A percentile compares a stretch with the other conserved stretches of the same genome.
Conservation (phyloP, 2,888 invertebrate genomes). For the Hypercompe scribonia region DNA sequence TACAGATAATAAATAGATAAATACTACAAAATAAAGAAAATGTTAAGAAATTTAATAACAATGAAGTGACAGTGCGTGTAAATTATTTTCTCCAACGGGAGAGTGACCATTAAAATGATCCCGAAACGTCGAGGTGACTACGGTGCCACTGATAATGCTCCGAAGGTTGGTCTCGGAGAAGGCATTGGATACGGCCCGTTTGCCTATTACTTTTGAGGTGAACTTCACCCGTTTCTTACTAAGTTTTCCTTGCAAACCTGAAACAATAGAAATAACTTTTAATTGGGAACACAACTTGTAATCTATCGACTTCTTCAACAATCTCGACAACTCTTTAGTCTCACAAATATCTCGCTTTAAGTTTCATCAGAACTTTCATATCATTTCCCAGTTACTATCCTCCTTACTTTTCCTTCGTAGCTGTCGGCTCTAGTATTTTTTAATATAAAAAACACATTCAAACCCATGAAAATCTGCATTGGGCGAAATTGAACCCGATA, state of each 20-base stretch:
- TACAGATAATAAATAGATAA: slow-evolving; percentile 50
- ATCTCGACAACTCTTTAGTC: too few species aligned
- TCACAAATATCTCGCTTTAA: too few species aligned
- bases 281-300: not conserved
- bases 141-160: slow-evolving; percentile 65
- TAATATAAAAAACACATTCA: not conserved
- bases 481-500: not conserved
- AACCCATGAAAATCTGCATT: not conserved
- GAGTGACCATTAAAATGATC: slow-evolving; percentile 81
- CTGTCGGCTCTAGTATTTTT: not conserved
- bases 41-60: slow-evolving; percentile 85
- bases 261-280: slow-evolving; percentile 63
- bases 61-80: slow-evolving; percentile 86
- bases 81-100: slow-evolving; percentile 76
- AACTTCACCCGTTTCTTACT: slow-evolving; percentile 64
- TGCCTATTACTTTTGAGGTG: slow-evolving; percentile 61
- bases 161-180: slow-evolving; percentile 64
- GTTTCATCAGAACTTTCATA: too few species aligned
- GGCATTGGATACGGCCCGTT: slow-evolving; percentile 70
- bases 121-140: slow-evolving; percentile 63
- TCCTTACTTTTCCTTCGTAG: too few species aligned
- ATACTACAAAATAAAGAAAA: slow-evolving; percentile 83
- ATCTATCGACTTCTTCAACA: too few species aligned
- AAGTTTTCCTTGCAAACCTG: slow-evolving; percentile 74
- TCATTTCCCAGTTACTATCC: too few species aligned